Evolutionary conservation across 2,113 vertebrate genomes (phyloP).

Genomic region (Larimichthys crocea): DNA sequence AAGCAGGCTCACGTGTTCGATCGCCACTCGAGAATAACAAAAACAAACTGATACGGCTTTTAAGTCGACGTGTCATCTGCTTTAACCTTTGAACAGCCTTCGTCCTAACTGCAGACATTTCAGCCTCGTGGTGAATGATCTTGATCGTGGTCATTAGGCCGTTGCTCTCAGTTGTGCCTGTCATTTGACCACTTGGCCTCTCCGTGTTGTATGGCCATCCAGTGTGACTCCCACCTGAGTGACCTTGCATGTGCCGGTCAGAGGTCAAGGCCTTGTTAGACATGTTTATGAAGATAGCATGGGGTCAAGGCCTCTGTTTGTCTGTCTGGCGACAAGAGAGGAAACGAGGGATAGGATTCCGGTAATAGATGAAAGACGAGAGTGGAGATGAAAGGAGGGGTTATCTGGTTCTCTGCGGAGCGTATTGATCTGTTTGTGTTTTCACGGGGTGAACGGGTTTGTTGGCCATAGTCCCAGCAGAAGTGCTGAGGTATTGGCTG

Average conservation of each 20-base stretch:
- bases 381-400: constrained; percentile 73
- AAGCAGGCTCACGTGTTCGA: neutral
- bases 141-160: constrained; percentile 8
- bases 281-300: constrained; percentile 61
- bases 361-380: constrained; percentile 80
- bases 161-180: constrained; percentile 5
- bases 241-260: constrained; percentile 43
- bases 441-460: constrained; percentile 76
- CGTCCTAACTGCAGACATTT: neutral
- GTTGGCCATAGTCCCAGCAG: constrained; percentile 73
- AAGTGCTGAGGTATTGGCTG: constrained; percentile 75
- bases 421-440: constrained; percentile 80
- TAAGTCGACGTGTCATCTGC: neutral
- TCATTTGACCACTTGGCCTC: constrained; percentile 52
- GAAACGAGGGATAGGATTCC: constrained; percentile 78
- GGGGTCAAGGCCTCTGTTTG: constrained; percentile 69
- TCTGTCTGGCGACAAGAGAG: constrained; percentile 71
- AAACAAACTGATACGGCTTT: neutral
- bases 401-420: constrained; percentile 71
- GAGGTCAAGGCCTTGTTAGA: constrained; percentile 63
- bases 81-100: neutral
- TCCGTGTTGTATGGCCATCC: neutral
- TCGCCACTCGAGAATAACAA: neutral
- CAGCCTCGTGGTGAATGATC: constrained; percentile 2
- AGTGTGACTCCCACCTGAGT: constrained; percentile 44